Conservation (phyloP, 2,113 vertebrate species). For the Camelus bactrianus region DNA sequence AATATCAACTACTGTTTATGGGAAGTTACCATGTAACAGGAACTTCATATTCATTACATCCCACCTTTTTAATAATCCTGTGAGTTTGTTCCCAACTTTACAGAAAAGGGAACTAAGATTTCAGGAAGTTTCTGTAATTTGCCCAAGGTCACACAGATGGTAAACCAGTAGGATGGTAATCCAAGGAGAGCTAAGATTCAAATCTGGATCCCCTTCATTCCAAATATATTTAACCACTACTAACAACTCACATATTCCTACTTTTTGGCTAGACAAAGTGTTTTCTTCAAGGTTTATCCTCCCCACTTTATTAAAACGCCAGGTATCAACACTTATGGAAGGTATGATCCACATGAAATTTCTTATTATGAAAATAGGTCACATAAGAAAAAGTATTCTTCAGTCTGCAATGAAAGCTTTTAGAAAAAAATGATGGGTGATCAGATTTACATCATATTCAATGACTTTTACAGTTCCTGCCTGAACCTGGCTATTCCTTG, state of each 20-base stretch:
- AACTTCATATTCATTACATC: background rate
- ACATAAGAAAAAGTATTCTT: slow-evolving; percentile 9
- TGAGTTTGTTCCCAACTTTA: background rate
- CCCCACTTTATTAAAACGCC: background rate
- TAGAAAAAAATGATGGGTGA: background rate
- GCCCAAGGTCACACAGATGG: background rate
- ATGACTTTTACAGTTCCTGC: background rate
- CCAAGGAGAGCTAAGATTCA: background rate
- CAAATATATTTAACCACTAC: background rate
- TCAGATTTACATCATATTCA: background rate
- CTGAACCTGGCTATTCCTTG: background rate
- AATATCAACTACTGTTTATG: background rate
- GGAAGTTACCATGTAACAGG: background rate
- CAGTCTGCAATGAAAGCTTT: background rate
- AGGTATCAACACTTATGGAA: background rate
- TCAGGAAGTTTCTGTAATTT: background rate
- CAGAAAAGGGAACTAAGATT: background rate
- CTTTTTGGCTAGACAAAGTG: background rate
- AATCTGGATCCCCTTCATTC: background rate
- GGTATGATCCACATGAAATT: background rate
- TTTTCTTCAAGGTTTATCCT: background rate
- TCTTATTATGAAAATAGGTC: slow-evolving; percentile 1
- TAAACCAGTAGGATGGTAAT: background rate
- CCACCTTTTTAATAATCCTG: background rate
- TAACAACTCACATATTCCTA: background rate